Evolutionary conservation across 1,140 invertebrate species (phyloP), one percentile per base, ranked within the genome.

Genomic region (Steinernema khuongi): DNA sequence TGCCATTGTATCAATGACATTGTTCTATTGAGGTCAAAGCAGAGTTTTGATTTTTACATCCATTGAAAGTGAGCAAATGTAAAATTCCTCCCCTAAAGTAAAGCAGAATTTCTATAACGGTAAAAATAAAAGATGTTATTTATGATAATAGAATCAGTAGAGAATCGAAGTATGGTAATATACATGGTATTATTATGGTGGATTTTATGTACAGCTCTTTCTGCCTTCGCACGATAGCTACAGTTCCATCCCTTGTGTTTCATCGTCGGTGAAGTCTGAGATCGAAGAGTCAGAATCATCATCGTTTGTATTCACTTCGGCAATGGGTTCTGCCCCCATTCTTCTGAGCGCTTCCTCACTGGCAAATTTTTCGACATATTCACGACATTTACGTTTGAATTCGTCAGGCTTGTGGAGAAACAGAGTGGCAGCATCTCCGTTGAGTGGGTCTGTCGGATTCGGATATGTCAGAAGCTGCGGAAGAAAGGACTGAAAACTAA

Each of bases 371-470:
- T 78, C 33, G 26, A 82, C 81, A 71, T 82, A 82, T 29, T 82
- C 81, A 79, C 43, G 50, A 41, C 98, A 96, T 90, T 97, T 98
- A 87, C 95, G 94, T 88, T 95, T 97, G 88, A 98, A 99, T 85
- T 99, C 96, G 87, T 99, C 97, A 73, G 96, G 97, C 88, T 98
- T 97, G 87, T 99, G 96, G 81, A 99, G 90, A 88, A 96, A 99
- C 91, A 99, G 92, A 33, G 96, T 94, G 72, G 97, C 97, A 73
- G 97, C 97, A 87, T 99, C 97, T 41, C 96, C 95, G 88, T 99
- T 99, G 41, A 99, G 87, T 29, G 97, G 97, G 88, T 97, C 97
- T 77, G 96, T 96, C 70, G 97, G 96, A 89, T 99, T 99, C n/a
- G 97, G 97, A 82, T 90, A 99, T 83, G 94, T 97, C 81, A 99